Percentiles rank a stretch among this genome's conserved stretches.
Evolutionary conservation across 2,113 vertebrate genomes (phyloP).

Genomic region (Equus przewalskii): DNA sequence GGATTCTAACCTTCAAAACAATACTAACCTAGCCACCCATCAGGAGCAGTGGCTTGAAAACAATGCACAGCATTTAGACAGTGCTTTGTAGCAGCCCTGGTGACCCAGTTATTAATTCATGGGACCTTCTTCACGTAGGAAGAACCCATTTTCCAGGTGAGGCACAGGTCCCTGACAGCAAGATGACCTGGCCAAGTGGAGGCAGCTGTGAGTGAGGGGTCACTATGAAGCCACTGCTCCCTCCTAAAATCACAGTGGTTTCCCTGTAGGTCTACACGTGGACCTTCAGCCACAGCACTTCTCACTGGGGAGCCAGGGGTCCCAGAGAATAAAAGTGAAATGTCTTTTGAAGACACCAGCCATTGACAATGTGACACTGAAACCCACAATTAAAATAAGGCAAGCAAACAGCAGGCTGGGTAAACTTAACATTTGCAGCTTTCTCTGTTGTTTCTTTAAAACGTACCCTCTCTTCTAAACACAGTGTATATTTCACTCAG

Average conservation of each 20-base stretch:
- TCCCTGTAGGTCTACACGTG: accelerated
- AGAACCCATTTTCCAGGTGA: neutral
- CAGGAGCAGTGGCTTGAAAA: neutral
- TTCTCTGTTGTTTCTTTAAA: neutral
- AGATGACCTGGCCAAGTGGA: neutral
- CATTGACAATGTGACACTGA: neutral
- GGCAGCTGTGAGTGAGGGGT: neutral
- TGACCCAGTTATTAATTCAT: neutral
- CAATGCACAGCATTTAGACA: neutral
- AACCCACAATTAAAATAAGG: constrained; percentile 38
- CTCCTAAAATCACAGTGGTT: neutral
- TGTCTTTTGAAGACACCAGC: neutral
- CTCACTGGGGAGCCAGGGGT: neutral
- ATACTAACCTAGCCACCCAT: constrained; percentile 44
- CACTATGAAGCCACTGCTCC: neutral
- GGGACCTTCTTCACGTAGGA: neutral
- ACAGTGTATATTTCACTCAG: neutral
- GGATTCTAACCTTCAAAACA: constrained; percentile 62
- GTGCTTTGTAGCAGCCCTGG: neutral
- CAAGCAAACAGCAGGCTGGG: neutral
- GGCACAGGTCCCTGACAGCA: neutral
- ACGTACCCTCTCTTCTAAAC: neutral
- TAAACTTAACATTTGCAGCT: neutral
- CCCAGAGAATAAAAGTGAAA: neutral
- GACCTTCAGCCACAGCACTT: neutral